Conservation (phyloP, 2,888 invertebrate species). For the Cacoxenus indagator region DNA sequence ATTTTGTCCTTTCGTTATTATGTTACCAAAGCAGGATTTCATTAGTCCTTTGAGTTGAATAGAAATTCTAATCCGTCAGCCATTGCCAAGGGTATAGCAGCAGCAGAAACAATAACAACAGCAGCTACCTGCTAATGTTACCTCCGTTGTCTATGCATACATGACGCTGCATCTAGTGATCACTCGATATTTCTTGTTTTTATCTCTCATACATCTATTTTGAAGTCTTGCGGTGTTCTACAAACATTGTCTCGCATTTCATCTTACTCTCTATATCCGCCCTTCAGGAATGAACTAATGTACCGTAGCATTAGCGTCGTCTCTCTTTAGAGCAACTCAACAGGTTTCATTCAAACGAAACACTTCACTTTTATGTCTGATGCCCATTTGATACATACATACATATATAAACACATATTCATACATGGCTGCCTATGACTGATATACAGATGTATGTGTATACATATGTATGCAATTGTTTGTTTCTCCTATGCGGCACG, state of each 20-base stretch:
- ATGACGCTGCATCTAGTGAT: not conserved
- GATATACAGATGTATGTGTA: constrained; percentile 14
- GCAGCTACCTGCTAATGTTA: constrained; percentile 3
- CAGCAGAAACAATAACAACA: too few relatives aligned
- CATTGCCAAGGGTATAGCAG: too few relatives aligned
- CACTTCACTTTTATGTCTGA: too few relatives aligned
- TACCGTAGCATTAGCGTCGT: constrained; percentile 46
- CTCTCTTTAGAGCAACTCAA: constrained; percentile 27
- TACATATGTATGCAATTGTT: not conserved
- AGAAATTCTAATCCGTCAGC: constrained; percentile 1
- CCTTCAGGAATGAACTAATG: constrained; percentile 49
- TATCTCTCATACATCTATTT: not conserved
- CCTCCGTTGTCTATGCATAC: not conserved
- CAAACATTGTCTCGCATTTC: not conserved
- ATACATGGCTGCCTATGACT: constrained; percentile 15
- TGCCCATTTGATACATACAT: too few relatives aligned
- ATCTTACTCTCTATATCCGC: not conserved
- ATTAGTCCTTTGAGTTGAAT: constrained; percentile 11
- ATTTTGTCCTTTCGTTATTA: too few relatives aligned
- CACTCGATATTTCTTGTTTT: not conserved
- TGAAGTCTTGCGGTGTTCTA: not conserved
- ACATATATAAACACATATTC: constrained; percentile 19
- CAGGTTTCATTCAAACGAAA: too few relatives aligned
- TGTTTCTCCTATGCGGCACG: not conserved
- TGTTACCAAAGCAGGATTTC: not conserved